These are phyloP conservation scores for Chlorospingus flavigularis DNA, from an alignment of 2,797 vertebrate genomes.

Conservation along the genomic window DNA sequence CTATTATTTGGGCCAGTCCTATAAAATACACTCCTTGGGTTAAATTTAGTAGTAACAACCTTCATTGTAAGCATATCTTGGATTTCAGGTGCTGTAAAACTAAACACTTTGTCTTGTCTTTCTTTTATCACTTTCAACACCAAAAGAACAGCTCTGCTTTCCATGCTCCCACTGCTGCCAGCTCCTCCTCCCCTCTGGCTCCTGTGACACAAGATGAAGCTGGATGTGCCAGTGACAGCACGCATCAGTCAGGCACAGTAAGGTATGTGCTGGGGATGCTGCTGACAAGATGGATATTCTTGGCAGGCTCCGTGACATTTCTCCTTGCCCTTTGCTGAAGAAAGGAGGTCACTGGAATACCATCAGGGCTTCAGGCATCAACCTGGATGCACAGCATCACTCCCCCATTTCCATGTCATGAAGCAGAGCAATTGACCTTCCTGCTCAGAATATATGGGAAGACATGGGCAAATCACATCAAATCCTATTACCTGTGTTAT, in stretches of 20 bases:
- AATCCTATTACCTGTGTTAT: background rate
- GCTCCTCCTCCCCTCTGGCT: background rate
- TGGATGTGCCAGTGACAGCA: background rate
- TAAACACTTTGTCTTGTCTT: background rate
- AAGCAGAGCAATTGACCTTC: background rate
- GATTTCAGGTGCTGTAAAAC: background rate
- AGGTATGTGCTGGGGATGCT: background rate
- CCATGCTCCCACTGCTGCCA: background rate
- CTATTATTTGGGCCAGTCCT: background rate
- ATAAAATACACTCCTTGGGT: background rate
- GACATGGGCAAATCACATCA: background rate
- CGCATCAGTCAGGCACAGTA: background rate
- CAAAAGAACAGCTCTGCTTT: background rate
- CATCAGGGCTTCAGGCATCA: background rate
- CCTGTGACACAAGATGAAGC: background rate
- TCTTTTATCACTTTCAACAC: background rate
- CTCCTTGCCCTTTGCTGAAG: background rate
- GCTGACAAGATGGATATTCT: conserved; percentile 7
- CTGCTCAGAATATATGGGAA: background rate
- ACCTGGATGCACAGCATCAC: background rate
- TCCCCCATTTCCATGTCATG: background rate
- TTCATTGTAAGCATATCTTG: background rate
- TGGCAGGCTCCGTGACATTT: background rate
- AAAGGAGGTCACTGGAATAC: background rate
- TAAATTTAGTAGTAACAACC: background rate